Conservation (phyloP, 2,113 vertebrate genomes). For the Tetraodon nigroviridis region DNA sequence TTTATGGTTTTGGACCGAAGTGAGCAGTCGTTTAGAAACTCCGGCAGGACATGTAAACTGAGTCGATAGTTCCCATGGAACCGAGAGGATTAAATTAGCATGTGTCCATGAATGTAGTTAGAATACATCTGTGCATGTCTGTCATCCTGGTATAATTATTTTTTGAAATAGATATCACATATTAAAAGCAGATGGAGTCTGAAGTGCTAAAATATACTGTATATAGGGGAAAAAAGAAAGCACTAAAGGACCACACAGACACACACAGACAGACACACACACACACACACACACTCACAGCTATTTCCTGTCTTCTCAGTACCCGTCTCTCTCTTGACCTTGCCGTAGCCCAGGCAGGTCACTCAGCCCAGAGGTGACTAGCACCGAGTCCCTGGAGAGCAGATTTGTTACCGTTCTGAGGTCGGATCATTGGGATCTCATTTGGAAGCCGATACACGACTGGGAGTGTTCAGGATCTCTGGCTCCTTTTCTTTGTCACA, state of each 20-base stretch:
- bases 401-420: constrained; percentile 64
- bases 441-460: constrained; percentile 65
- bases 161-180: background rate
- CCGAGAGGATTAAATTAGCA: no score
- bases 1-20: constrained; percentile 1
- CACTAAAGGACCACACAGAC: background rate
- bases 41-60: no score
- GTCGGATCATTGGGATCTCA: constrained; percentile 66
- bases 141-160: background rate
- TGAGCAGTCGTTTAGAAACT: background rate
- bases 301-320: constrained; percentile 16
- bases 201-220: no score
- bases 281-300: constrained; percentile 7
- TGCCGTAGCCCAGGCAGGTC: constrained; percentile 46
- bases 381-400: constrained; percentile 51
- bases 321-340: constrained; percentile 41
- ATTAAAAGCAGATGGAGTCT: no score
- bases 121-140: background rate
- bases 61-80: no score
- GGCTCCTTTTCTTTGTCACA: constrained; percentile 42
- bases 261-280: background rate
- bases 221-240: background rate
- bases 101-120: no score
- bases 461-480: constrained; percentile 60
- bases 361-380: constrained; percentile 55